Conservation (phyloP, 2,888 invertebrate species). For the Lochmaea capreae region DNA sequence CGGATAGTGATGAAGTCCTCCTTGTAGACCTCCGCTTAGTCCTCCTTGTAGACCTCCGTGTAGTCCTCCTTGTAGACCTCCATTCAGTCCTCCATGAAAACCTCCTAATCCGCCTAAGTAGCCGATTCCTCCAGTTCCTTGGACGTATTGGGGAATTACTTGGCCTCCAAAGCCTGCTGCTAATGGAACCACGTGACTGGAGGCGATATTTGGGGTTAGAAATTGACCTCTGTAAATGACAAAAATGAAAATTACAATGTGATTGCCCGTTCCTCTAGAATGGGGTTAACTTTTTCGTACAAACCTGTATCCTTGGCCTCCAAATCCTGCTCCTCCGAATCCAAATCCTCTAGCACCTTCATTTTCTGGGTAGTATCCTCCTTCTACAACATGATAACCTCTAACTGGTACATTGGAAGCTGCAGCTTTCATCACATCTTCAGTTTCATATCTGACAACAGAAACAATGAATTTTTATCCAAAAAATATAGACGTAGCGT, state of each 20-base stretch:
- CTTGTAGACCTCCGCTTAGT: conserved; percentile 51
- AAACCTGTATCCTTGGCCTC: conserved; percentile 8
- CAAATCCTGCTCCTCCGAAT: conserved; percentile 18
- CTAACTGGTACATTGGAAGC: conserved; percentile 62
- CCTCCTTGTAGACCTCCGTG: conserved; percentile 38
- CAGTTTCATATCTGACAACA: conserved; percentile 58
- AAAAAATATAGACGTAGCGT: background rate
- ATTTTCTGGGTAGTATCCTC: conserved; percentile 69
- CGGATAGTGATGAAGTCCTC: conserved; percentile 59
- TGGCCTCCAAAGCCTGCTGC: conserved; percentile 40
- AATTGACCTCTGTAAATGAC: conserved; percentile 17
- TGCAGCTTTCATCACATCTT: conserved; percentile 63
- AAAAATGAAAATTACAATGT: background rate
- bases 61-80: conserved; percentile 34
- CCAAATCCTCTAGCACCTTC: conserved; percentile 38
- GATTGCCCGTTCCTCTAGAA: too few relatives aligned
- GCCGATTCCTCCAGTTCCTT: conserved; percentile 53
- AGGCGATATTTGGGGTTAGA: conserved; percentile 21
- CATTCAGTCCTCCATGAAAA: conserved; percentile 30
- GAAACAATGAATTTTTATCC: background rate
- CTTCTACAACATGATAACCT: conserved; percentile 72
- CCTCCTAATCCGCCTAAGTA: conserved; percentile 24
- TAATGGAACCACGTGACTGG: conserved; percentile 27
- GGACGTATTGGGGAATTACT: conserved; percentile 32
- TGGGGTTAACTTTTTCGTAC: background rate